Base-by-base conservation (phyloP, 2,888 invertebrate genomes). In the Zelleria hepariella region DNA sequence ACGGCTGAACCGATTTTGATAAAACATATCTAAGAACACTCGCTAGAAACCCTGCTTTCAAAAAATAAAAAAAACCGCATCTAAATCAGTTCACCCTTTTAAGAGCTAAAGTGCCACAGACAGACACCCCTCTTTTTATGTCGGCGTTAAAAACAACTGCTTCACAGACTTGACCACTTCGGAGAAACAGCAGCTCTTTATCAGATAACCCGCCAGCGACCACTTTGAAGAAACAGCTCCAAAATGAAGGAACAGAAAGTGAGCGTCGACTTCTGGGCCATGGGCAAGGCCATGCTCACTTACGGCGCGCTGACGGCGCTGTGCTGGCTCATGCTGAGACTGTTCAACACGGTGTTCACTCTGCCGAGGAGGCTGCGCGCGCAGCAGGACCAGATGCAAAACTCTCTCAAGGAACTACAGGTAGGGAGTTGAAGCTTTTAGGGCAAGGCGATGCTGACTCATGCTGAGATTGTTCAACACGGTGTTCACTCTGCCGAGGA, bases 311-410 rank as follows among this genome's bases (percentile, higher is more conserved):
- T 94, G 56, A 92, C 93, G 0, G 90, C 89, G 20, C 75, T 91
- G 21, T 91, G 91, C 15, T 94, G 93, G 92, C 67, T 94, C 42
- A 91, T 94, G 75, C 73, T 94, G 58, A 86, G 93, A 58, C 85
- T 94, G 18, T 84, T 93, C 62, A 91, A 91, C 68, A 91, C 92
- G 0, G 92, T 92, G 64, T 91, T 93, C 74, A 91, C 90, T 78
- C 76, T 94, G 65, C 94, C 94, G 0, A 75, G 90, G 18, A 89
- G 91, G 65, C 75, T 94, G 66, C 82, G 90, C 63, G 83, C 83
- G 1, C 90, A 92, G 69, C 89, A 90, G 59, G 80, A 90, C 21
- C 78, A 71, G 57, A 82, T 91, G 47, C 86, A 91, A 62, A 78
- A 79, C 53, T 85, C 90, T 61, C 68, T 91, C 49, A 74, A 82